phyloP scores from a whole-genome alignment of 2,888 invertebrate species.

The Andrena trimmerana region DNA sequence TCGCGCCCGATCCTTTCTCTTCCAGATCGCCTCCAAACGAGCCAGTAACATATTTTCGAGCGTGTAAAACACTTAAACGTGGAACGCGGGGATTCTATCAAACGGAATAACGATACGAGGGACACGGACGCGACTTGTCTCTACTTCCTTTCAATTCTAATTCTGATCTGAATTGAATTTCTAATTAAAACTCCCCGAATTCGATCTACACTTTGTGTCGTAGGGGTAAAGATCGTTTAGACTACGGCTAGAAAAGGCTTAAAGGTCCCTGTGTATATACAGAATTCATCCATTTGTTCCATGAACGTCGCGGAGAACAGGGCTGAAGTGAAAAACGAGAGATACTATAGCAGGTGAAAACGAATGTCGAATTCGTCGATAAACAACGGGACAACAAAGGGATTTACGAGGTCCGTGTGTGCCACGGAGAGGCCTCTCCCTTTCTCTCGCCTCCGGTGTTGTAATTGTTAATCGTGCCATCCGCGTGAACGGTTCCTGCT shows the following conservation, averaged over 20 bases:
- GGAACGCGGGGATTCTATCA: too few relatives aligned
- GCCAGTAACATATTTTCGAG: constrained; percentile 26
- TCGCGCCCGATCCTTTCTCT: constrained; percentile 29
- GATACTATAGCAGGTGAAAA: constrained; percentile 13
- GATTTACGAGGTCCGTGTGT: constrained; percentile 34
- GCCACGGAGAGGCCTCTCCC: constrained; percentile 38
- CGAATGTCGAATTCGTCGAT: constrained; percentile 35
- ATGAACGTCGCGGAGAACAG: neutral
- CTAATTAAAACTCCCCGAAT: neutral
- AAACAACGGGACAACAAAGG: constrained; percentile 23
- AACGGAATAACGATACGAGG: too few relatives aligned
- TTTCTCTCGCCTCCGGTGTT: constrained; percentile 35
- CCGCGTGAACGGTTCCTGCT: constrained; percentile 25
- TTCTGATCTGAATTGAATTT: neutral
- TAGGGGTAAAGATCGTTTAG: too few relatives aligned
- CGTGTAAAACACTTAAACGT: neutral
- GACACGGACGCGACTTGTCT: too few relatives aligned
- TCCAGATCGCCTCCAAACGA: neutral
- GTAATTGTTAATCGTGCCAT: constrained; percentile 50
- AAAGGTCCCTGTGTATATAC: neutral
- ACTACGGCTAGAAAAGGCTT: too few relatives aligned
- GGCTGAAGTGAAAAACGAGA: neutral
- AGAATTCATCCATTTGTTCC: neutral
- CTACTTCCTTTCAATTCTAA: neutral
- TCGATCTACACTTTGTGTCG: too few relatives aligned